These are phyloP conservation scores for Peromyscus eremicus DNA, from an alignment of 2,797 vertebrate genomes.

Conservation along the genomic window DNA sequence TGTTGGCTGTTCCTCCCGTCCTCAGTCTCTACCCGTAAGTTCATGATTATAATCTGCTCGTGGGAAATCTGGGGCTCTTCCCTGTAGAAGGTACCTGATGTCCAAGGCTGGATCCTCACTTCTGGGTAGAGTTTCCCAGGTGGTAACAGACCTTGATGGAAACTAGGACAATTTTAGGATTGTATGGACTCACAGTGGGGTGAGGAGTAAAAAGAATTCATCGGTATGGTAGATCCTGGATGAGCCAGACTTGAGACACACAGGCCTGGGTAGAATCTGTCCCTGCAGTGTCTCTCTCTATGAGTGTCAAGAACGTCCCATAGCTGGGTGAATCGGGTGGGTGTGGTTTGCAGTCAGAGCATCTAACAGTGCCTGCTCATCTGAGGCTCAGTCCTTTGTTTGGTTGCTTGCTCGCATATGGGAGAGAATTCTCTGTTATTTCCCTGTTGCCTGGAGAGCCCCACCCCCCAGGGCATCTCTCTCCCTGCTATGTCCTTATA, in stretches of 20 bases:
- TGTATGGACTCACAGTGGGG: neutral
- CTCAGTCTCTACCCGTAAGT: neutral
- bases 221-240: neutral
- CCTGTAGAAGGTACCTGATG: neutral
- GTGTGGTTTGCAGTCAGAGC: neutral
- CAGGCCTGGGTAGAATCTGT: neutral
- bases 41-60: neutral
- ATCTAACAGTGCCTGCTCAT: neutral
- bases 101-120: too few species aligned
- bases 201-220: neutral
- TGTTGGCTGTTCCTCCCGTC: too few species aligned
- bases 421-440: neutral
- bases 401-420: too few species aligned
- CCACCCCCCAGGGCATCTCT: neutral
- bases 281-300: neutral
- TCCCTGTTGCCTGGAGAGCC: neutral
- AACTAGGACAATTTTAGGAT: neutral
- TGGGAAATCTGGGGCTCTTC: neutral
- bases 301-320: neutral
- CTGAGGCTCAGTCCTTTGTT: too few species aligned
- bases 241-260: neutral
- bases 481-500: too few species aligned
- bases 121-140: neutral
- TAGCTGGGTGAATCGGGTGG: neutral
- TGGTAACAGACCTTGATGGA: neutral